Evolutionary conservation across 2,888 invertebrate genomes (phyloP).

Genomic region (Melieria picta): DNA sequence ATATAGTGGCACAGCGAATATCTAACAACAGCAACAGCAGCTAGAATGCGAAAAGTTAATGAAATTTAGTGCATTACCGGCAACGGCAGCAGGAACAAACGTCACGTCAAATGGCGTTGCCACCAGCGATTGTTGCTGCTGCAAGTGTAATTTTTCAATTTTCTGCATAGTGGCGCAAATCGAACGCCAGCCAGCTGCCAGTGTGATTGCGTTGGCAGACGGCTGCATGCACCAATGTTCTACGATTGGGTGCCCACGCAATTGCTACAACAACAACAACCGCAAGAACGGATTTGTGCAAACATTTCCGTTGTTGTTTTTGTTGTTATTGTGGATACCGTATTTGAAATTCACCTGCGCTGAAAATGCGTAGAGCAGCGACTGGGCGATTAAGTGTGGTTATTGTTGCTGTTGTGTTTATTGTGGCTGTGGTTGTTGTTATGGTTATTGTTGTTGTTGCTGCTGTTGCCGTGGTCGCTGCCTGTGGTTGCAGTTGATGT

Average conservation of each 20-base stretch:
- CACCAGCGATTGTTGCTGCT: constrained; percentile 2
- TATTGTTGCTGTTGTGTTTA: not conserved
- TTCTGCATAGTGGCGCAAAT: constrained; percentile 37
- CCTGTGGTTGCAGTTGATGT: constrained; percentile 1
- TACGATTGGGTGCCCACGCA: not conserved
- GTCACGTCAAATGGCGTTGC: not conserved
- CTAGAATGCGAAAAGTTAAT: constrained; percentile 12
- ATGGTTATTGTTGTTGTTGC: not conserved
- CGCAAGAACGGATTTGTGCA: not conserved
- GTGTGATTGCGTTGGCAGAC: no score
- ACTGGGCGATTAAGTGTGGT: constrained; percentile 1
- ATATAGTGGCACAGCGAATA: no score
- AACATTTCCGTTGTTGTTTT: not conserved
- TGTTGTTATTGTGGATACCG: not conserved
- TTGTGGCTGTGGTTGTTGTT: constrained; percentile 5
- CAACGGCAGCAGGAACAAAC: no score
- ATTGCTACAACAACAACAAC: constrained; percentile 1
- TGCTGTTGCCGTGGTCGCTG: not conserved
- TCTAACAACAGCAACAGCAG: not conserved
- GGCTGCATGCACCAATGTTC: no score
- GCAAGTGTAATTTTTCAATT: constrained; percentile 50
- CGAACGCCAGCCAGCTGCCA: constrained; percentile 7
- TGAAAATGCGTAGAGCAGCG: no score
- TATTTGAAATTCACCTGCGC: no score
- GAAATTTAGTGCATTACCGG: constrained; percentile 29